phyloP scores from a whole-genome alignment of 2,797 vertebrate genomes.

The Phoxinus dragarum region DNA sequence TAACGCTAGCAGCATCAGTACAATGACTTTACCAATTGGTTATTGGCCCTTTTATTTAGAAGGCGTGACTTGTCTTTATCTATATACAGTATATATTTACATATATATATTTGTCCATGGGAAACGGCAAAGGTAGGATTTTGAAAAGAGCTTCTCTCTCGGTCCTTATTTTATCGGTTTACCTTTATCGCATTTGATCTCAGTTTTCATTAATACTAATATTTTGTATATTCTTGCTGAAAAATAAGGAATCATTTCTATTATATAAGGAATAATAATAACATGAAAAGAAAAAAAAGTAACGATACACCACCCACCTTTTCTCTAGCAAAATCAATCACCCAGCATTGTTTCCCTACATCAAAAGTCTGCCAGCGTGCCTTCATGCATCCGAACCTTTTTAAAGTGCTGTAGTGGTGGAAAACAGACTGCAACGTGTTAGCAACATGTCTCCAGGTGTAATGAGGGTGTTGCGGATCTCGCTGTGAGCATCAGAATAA shows the following conservation, averaged over 20 bases:
- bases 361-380: constrained; percentile 29
- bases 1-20: not conserved
- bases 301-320: not conserved
- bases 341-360: not conserved
- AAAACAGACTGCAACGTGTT: constrained; percentile 45
- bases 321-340: constrained; percentile 8
- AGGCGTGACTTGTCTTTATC: not conserved
- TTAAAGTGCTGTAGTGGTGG: constrained; percentile 30
- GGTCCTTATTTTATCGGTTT: not conserved
- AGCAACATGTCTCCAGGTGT: constrained; percentile 53
- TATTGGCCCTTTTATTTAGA: not conserved
- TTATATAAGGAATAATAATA: not conserved
- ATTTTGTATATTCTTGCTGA: not conserved
- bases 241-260: not conserved
- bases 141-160: not conserved
- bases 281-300: not conserved
- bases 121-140: not conserved
- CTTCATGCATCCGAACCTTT: constrained; percentile 34
- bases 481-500: constrained; percentile 53
- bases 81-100: not conserved
- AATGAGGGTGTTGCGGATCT: constrained; percentile 56
- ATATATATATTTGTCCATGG: not conserved
- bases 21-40: not conserved
- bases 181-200: not conserved
- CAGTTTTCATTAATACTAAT: not conserved